Percentiles rank a stretch among this genome's conserved stretches.
Evolutionary conservation across 2,888 invertebrate genomes (phyloP).

Genomic region (Nasonia oneida): DNA sequence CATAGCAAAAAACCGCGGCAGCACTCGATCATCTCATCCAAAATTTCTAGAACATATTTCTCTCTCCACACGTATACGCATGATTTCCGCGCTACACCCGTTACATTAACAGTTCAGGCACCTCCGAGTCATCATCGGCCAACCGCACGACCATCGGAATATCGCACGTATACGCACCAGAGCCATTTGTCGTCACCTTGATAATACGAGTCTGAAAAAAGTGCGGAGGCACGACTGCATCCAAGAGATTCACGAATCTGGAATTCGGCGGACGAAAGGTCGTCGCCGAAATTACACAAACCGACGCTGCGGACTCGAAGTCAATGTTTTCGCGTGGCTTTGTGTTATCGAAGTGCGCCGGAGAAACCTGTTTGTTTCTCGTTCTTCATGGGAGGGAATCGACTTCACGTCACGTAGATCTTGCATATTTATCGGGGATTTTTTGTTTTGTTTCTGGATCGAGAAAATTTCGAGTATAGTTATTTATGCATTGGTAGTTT

Average conservation of each 20-base stretch:
- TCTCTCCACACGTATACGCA: no score
- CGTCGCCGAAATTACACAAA: conserved; percentile 3
- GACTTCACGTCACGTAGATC: background rate
- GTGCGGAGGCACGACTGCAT: background rate
- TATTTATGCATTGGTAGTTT: no score
- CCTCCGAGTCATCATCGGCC: no score
- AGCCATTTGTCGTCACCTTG: no score
- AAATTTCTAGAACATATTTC: no score
- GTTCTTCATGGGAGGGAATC: background rate
- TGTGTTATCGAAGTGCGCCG: background rate
- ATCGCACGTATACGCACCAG: no score
- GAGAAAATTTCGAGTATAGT: background rate
- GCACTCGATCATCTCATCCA: no score
- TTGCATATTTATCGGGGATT: background rate
- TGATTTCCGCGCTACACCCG: no score
- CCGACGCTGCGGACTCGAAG: background rate
- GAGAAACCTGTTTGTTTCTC: background rate
- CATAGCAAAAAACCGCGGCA: no score
- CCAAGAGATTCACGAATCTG: background rate
- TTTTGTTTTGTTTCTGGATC: background rate
- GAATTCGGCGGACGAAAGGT: conserved; percentile 9
- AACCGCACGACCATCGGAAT: no score
- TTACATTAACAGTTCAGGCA: no score
- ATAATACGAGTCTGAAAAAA: background rate
- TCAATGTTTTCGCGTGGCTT: background rate